phyloP scores from a whole-genome alignment of 2,797 vertebrate genomes.

The Pseudopleuronectes americanus region DNA sequence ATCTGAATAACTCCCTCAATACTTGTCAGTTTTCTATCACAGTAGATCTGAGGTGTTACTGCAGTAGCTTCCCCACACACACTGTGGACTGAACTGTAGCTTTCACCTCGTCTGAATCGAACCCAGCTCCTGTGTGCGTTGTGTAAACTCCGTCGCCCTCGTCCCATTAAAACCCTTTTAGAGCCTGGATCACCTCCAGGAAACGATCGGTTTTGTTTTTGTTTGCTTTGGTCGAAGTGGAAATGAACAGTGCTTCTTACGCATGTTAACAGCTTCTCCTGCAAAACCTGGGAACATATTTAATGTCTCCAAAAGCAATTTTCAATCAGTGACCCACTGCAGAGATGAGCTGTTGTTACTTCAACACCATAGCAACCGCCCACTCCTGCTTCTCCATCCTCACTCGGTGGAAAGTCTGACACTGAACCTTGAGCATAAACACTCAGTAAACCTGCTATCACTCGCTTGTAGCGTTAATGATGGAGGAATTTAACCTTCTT shows the following conservation, averaged over 20 bases:
- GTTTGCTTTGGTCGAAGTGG: not conserved
- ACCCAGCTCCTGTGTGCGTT: not conserved
- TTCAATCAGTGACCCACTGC: slow-evolving; percentile 18
- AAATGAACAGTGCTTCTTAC: not conserved
- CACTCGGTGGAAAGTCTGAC: slow-evolving; percentile 61
- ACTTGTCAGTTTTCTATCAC: too few relatives aligned
- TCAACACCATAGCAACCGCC: slow-evolving; percentile 39
- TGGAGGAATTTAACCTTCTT: slow-evolving; percentile 41
- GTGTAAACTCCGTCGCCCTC: not conserved
- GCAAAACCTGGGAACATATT: not conserved
- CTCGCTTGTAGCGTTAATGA: slow-evolving; percentile 53
- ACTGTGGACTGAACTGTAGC: too few relatives aligned
- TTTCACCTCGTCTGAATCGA: not conserved
- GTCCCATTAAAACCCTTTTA: slow-evolving; percentile 4
- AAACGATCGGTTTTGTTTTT: not conserved
- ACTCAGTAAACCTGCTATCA: slow-evolving; percentile 57
- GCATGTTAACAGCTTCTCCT: not conserved
- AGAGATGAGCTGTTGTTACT: slow-evolving; percentile 27
- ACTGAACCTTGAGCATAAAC: slow-evolving; percentile 21
- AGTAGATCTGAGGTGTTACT: too few relatives aligned
- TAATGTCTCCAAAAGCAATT: not conserved
- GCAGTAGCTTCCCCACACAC: too few relatives aligned
- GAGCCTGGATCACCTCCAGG: slow-evolving; percentile 3
- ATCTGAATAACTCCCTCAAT: too few relatives aligned
- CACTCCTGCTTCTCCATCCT: slow-evolving; percentile 22